Base-by-base conservation (phyloP, 2,888 invertebrate species). In the Entomobrya proxima region DNA sequence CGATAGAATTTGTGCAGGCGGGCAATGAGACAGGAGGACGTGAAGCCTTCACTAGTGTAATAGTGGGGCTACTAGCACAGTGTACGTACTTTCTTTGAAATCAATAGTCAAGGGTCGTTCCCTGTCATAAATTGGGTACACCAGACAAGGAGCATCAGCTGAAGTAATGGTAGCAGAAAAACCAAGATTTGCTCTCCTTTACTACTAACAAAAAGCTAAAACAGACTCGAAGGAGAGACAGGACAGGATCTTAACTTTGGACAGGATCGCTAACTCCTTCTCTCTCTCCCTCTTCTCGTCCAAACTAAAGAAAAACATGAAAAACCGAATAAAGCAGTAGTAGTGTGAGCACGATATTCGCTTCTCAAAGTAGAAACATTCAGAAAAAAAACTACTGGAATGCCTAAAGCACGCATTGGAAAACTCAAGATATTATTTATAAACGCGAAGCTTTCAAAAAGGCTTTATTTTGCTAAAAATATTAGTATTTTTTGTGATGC, bases 51-150 rank as follows among this genome's bases (percentile, higher is more conserved):
- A 21, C 18, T 52, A 15, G 21, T 52, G 55, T 30, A n/a, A n/a
- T n/a, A n/a, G n/a, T 58, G 15, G 15, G 30, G 30, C 58, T 58
- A n/a, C 32, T 58, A 61, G n/a, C 13, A 61, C 32, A n/a, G n/a
- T 35, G 24, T 40, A 21, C 61, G 40, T 37, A 37, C 47, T 40
- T 58, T 37, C 76, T 37, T n/a, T 55, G 74, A 85, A 85, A 85
- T 85, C 85, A 85, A 85, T 85, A 85, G 85, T 85, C 78, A 79
- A 79, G 72, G 78, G 72, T 85, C 75, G 80, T 80, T 80, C 80
- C 69, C 75, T 80, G 85, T 80, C 79, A 85, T 85, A 85, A 85
- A 85, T 85, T 85, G 85, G 77, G 75, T 61, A 50, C 75, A 52
- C 64, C 61, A 80, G 85, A 84, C 77, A 84, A 58, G 77, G 77